Evolutionary conservation across 2,113 vertebrate genomes (phyloP).

Genomic region (Tenebrosternarchus preto): DNA sequence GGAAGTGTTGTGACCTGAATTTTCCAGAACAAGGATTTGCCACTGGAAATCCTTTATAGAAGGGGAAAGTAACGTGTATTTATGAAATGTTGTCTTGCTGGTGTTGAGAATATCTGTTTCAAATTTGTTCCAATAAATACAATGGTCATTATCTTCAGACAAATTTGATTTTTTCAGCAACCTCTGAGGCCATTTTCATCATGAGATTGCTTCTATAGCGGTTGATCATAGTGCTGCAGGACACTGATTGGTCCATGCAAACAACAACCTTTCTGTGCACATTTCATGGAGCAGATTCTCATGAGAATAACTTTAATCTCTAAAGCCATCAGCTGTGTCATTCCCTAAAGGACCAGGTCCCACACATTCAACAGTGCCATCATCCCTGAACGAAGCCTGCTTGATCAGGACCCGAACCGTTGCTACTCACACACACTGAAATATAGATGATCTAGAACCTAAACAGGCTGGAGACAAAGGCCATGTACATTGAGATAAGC

Average conservation of each 20-base stretch:
- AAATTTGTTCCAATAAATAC: neutral
- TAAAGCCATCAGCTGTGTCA: slow-evolving; percentile 44
- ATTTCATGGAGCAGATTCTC: slow-evolving; percentile 34
- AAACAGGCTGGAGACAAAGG: slow-evolving; percentile 44
- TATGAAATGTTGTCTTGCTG: neutral
- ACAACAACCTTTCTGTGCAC: slow-evolving; percentile 22
- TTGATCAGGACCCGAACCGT: slow-evolving; percentile 26
- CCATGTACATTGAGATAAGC: slow-evolving; percentile 37
- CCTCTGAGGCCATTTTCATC: neutral
- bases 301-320: slow-evolving; percentile 46
- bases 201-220: too few species aligned
- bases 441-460: slow-evolving; percentile 48
- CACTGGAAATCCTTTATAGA: neutral
- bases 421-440: slow-evolving; percentile 47
- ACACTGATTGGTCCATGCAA: slow-evolving; percentile 38
- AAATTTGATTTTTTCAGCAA: neutral
- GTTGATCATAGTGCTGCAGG: neutral
- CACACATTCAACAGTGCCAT: slow-evolving; percentile 41
- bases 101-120: neutral
- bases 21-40: neutral
- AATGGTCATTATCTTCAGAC: neutral
- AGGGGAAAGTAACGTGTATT: neutral
- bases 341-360: slow-evolving; percentile 43
- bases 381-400: slow-evolving; percentile 34
- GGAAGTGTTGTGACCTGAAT: slow-evolving; percentile 4